Evolutionary conservation across 1,140 invertebrate genomes (phyloP).

Genomic region (Euwallacea similis): DNA sequence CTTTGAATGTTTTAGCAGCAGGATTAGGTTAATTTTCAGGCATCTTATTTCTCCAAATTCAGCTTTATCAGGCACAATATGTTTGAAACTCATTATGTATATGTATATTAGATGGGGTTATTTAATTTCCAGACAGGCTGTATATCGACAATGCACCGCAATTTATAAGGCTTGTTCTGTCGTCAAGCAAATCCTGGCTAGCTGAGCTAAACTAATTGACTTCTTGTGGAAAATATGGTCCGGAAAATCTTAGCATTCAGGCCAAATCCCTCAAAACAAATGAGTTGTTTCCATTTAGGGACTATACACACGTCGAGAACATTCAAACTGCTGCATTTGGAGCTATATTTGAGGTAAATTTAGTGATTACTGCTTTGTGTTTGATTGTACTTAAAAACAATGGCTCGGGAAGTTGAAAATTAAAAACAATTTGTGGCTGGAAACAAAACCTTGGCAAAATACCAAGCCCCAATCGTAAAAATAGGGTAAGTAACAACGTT

Average conservation of each 20-base stretch:
- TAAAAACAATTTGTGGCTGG: no score
- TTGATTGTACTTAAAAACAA: no score
- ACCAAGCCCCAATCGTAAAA: no score
- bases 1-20: neutral
- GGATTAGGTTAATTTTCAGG: neutral
- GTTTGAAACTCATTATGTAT: neutral
- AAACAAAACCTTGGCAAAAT: no score
- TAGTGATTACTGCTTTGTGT: no score
- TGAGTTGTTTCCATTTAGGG: constrained; percentile 12
- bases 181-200: constrained; percentile 14
- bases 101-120: neutral
- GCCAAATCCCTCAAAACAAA: constrained; percentile 14
- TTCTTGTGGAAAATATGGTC: constrained; percentile 17
- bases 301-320: constrained; percentile 1
- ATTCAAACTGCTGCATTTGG: constrained; percentile 11
- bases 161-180: constrained; percentile 14
- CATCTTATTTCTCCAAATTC: no score
- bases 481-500: no score
- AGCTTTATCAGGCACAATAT: neutral
- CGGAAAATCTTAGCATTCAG: constrained; percentile 15
- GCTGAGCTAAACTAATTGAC: constrained; percentile 20
- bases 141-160: constrained; percentile 9
- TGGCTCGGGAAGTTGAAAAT: no score
- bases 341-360: no score
- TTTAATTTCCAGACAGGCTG: neutral